Evolutionary conservation across 2,797 vertebrate species (phyloP), one percentile per base, ranked within the genome.

Genomic region (Sciurus vulgaris): DNA sequence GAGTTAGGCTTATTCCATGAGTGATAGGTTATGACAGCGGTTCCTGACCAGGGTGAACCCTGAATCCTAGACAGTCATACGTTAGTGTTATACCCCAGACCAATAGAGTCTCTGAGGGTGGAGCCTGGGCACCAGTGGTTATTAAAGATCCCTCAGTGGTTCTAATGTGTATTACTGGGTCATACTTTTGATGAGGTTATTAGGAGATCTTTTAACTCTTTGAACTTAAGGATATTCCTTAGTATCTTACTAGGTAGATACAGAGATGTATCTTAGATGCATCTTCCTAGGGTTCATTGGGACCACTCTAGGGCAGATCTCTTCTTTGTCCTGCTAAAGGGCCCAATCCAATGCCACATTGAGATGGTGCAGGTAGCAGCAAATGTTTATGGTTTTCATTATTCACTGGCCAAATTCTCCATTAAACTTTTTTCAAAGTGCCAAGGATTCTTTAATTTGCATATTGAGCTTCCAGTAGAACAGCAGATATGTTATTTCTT

Each of bases 401-500:
- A 51, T 73, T 84, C 30, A 74, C 13, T 47, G 35, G 33, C n/a
- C 72, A 94, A 87, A 92, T 22, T 20, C 24, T 44, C 28, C 49
- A 70, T 30, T 49, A 86, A 86, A 79, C 47, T 24, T 92, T 91
- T 95, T 77, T 67, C 93, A 93, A 96, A 96, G 61, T 67, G 51
- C 86, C 61, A 67, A 77, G 18, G 28, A 81, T 84, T 91, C 41
- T 86, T 93, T 54, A 88, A 73, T 30, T 92, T 17, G 74, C 35
- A 77, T 13, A 24, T 28, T 24, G 20, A 93, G n/a, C 47, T 73
- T 35, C 26, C 38, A 67, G 8, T 84, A 54, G 28, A 76, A 47
- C 22, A 97, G 56, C 7, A 59, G 63, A 30, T 35, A 22, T 85
- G 41, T 56, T 96, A 56, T 38, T 24, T 85, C 54, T 47, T 93